Evolutionary conservation across 1,140 invertebrate genomes (phyloP), one percentile per base, ranked within the genome.

Genomic region (Zaprionus davidi): DNA sequence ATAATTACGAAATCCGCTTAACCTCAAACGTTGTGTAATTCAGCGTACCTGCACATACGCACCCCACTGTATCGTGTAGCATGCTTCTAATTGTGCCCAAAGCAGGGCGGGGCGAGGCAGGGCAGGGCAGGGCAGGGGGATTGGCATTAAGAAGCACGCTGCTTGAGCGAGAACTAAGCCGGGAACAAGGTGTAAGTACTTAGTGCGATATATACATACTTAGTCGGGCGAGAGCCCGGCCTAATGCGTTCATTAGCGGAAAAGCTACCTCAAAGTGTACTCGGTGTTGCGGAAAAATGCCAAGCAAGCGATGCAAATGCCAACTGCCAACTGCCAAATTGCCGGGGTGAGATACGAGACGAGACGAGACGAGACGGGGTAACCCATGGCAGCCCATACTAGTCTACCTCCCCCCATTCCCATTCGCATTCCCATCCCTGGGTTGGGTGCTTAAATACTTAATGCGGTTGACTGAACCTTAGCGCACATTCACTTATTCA

Each of bases 21-120:
- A 90, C 86, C 86, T 90, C 85, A 88, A 88, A 88, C 86, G 85
- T 85, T 88, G 85, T 88, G 85, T 88, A 88, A 88, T 88, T 88
- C 85, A 88, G 86, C 85, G 86, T 79, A 90, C 71, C 62, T 80
- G 69, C 63, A 65, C 65, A 73, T 76, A 53, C 53, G 13, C 28
- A 60, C 36, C 68, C 63, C 78, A 28, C 65, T 49, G 46, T 57
- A 66, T 53, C 34, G 24, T 44, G 59, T 46, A 20, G 17, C 22
- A 56, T 72, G 41, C 56, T 34, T 72, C 77, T 88, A 87, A 84
- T 88, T 83, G 85, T 78, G 58, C 56, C 66, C 44, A 65, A 64
- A 75, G 69, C 69, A 68, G 34, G 49, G 34, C 44, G 73, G 71
- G 22, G 22, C 20, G 20, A 20, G 59, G 70, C 7, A 76, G 73